These are phyloP conservation scores for Lepilemur ruficaudatus DNA, from an alignment of 2,797 vertebrate genomes.

Conservation along the genomic window DNA sequence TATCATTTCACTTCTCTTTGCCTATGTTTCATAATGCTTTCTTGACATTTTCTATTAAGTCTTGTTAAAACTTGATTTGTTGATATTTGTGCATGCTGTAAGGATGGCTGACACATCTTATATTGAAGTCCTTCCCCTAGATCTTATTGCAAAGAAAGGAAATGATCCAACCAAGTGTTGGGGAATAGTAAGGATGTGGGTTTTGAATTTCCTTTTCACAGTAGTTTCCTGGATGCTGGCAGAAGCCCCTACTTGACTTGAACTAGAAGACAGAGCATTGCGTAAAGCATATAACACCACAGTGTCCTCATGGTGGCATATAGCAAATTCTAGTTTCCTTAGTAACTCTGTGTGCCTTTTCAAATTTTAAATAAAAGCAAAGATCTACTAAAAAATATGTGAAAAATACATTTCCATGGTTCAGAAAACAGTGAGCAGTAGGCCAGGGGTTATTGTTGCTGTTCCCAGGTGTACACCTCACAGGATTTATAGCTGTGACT, in stretches of 20 bases:
- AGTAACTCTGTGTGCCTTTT: neutral
- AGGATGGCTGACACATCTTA: neutral
- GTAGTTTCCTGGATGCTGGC: neutral
- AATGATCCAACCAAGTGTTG: neutral
- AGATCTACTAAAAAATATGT: neutral
- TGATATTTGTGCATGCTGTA: neutral
- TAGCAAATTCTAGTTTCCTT: neutral
- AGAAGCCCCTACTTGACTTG: neutral
- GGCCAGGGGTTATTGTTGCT: neutral
- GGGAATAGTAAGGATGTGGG: neutral
- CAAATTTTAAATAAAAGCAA: constrained; percentile 5
- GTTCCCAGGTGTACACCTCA: neutral
- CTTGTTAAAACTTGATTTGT: neutral
- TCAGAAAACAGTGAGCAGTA: neutral
- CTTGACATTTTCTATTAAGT: neutral
- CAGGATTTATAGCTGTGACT: neutral
- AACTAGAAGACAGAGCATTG: neutral
- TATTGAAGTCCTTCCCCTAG: neutral
- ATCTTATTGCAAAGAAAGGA: neutral
- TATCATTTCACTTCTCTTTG: neutral
- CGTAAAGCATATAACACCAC: neutral
- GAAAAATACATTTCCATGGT: neutral
- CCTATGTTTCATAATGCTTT: neutral
- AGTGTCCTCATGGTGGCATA: neutral
- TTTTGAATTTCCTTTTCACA: neutral